A percentile compares a stretch with the other conserved stretches of the same genome.
These are phyloP conservation scores for Nudaria mundana DNA, from an alignment of 2,888 invertebrate genomes.

Conservation along the genomic window DNA sequence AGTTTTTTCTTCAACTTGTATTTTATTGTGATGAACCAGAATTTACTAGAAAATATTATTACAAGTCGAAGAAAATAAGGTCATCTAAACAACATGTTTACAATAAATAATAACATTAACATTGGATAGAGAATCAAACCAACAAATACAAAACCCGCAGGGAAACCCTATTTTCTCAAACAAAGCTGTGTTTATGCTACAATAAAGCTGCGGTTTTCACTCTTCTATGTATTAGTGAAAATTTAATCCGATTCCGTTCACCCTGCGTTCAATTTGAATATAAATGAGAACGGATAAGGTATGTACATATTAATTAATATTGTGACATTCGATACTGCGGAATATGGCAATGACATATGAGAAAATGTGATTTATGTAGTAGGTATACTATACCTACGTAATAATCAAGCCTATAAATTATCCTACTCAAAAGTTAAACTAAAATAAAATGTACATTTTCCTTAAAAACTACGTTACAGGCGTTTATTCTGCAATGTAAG, in stretches of 20 bases:
- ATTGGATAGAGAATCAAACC: too few relatives aligned
- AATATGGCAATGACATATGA: slow-evolving; percentile 22
- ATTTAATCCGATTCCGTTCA: slow-evolving; percentile 52
- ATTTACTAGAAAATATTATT: too few relatives aligned
- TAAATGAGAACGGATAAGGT: slow-evolving; percentile 48
- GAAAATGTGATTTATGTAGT: slow-evolving; percentile 22
- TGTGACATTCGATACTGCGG: slow-evolving; percentile 32
- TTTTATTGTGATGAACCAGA: too few relatives aligned
- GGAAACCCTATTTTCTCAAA: background rate
- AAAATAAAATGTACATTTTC: too few relatives aligned
- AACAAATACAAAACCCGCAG: background rate
- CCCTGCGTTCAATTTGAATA: slow-evolving; percentile 62
- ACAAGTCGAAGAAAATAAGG: too few relatives aligned
- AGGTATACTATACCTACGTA: too few relatives aligned
- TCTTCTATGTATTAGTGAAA: slow-evolving; percentile 34
- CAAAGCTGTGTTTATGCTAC: background rate
- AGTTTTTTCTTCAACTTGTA: too few relatives aligned
- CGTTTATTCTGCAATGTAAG: too few relatives aligned
- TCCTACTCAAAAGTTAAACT: too few relatives aligned
- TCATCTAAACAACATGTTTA: too few relatives aligned
- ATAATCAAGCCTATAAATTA: slow-evolving; percentile 5
- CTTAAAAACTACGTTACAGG: too few relatives aligned
- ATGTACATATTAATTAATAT: slow-evolving; percentile 52
- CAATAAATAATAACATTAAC: too few relatives aligned
- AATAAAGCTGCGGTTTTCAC: slow-evolving; percentile 9